Evolutionary conservation across 2,888 invertebrate species (phyloP).

Genomic region (Cyclophora albipunctata): DNA sequence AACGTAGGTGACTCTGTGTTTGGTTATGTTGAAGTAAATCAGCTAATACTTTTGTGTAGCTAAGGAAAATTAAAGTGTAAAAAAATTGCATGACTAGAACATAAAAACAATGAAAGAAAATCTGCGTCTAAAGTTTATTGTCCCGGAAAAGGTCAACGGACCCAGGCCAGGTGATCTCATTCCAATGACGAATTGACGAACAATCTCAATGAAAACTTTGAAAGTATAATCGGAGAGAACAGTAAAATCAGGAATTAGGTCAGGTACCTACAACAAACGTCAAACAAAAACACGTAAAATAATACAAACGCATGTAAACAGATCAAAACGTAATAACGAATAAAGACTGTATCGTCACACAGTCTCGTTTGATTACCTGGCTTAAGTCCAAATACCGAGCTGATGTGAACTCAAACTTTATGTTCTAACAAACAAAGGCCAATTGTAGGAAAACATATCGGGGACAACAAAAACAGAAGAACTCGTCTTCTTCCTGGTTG

Average conservation of each 20-base stretch:
- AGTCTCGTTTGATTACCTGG: constrained; percentile 31
- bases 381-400: constrained; percentile 35
- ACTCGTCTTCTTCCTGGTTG: constrained; percentile 48
- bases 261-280: no score
- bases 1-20: no score
- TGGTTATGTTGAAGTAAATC: no score
- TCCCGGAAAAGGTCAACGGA: constrained; percentile 18
- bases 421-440: constrained; percentile 38
- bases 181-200: constrained; percentile 1
- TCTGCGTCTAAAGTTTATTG: constrained; percentile 14
- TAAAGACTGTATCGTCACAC: neutral
- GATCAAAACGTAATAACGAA: neutral
- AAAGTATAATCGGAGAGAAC: no score
- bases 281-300: no score
- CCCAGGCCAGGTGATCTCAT: constrained; percentile 9
- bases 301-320: neutral
- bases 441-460: constrained; percentile 34
- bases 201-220: no score
- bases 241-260: no score
- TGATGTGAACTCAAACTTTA: constrained; percentile 29
- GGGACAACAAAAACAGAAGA: constrained; percentile 31
- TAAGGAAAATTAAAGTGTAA: constrained; percentile 15
- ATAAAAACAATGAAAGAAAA: no score
- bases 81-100: no score
- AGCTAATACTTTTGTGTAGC: neutral